phyloP scores from a whole-genome alignment of 2,113 vertebrate species.

The Uria lomvia region DNA sequence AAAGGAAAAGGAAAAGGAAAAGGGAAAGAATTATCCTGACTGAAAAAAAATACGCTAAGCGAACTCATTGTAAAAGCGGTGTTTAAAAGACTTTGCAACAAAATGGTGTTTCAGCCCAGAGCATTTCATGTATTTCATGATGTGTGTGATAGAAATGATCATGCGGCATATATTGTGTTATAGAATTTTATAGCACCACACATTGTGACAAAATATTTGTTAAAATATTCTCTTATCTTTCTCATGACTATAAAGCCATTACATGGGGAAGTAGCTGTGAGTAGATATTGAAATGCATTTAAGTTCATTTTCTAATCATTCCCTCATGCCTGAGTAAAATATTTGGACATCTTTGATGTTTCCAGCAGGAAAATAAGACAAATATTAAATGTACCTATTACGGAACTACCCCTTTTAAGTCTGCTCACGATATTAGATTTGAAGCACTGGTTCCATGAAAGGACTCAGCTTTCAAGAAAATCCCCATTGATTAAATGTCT shows the following conservation, averaged over 20 bases:
- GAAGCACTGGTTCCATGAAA: neutral
- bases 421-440: neutral
- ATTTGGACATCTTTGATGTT: neutral
- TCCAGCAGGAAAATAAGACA: neutral
- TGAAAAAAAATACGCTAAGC: neutral
- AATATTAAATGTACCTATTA: neutral
- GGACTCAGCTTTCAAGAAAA: neutral
- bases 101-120: neutral
- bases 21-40: neutral
- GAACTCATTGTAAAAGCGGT: neutral
- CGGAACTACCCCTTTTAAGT: neutral
- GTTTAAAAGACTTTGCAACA: neutral
- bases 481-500: neutral
- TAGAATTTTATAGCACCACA: neutral
- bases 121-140: neutral
- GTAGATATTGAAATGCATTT: neutral
- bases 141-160: neutral
- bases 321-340: neutral
- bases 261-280: neutral
- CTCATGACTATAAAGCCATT: neutral
- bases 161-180: neutral
- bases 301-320: neutral
- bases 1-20: neutral
- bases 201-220: neutral
- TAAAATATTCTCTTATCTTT: neutral